Conservation (phyloP, 2,888 invertebrate species). For the Watsonalla binaria region DNA sequence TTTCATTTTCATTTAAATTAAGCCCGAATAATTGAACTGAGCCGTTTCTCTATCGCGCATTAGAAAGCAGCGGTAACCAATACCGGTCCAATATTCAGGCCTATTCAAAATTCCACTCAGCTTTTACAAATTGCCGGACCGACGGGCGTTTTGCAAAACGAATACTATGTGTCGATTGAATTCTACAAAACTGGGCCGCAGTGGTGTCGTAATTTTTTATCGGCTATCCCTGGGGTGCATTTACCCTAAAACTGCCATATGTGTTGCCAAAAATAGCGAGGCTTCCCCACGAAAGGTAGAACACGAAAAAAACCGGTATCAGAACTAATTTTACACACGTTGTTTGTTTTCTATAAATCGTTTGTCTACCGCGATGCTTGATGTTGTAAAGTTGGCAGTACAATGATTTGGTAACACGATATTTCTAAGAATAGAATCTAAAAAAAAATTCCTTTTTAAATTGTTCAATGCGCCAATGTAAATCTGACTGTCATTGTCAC, state of each 20-base stretch:
- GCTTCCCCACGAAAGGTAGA: slow-evolving; percentile 21
- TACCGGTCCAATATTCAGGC: slow-evolving; percentile 8
- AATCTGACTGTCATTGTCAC: no score
- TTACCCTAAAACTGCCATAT: slow-evolving; percentile 27
- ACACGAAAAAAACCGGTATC: slow-evolving; percentile 1
- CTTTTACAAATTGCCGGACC: slow-evolving; percentile 48
- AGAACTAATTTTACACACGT: neutral
- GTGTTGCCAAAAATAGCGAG: slow-evolving; percentile 29
- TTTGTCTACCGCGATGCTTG: neutral
- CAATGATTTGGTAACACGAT: no score
- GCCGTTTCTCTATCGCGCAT: neutral
- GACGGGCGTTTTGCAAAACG: slow-evolving; percentile 36
- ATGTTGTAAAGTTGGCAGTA: neutral
- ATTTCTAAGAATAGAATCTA: no score
- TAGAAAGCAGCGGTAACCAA: neutral
- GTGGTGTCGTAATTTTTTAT: slow-evolving; percentile 55
- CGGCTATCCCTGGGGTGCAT: slow-evolving; percentile 40
- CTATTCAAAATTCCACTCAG: slow-evolving; percentile 40
- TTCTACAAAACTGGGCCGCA: slow-evolving; percentile 34
- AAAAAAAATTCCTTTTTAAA: no score
- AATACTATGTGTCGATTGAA: slow-evolving; percentile 47
- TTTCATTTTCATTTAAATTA: no score
- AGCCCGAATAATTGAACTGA: no score
- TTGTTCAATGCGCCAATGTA: no score
- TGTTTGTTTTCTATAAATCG: neutral